A percentile compares a stretch with the other conserved stretches of the same genome.
These are phyloP conservation scores for Acinonyx jubatus DNA, from an alignment of 2,113 vertebrate species.

Conservation along the genomic window DNA sequence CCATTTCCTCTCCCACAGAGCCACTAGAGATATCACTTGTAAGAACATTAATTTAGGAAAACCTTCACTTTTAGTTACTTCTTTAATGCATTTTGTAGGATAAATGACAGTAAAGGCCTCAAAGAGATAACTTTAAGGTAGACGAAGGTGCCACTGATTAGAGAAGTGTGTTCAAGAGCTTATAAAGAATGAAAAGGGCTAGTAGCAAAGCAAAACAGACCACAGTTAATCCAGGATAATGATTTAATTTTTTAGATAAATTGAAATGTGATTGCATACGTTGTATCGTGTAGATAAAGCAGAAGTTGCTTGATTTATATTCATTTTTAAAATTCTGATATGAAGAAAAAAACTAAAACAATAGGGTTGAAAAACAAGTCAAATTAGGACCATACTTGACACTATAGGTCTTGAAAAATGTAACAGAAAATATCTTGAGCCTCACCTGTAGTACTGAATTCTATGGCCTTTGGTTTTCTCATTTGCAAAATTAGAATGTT, in stretches of 20 bases:
- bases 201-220: neutral
- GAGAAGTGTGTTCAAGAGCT: neutral
- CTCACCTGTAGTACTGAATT: neutral
- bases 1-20: neutral
- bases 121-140: neutral
- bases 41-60: neutral
- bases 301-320: neutral
- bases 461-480: neutral
- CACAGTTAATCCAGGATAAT: neutral
- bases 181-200: neutral
- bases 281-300: neutral
- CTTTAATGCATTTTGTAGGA: neutral
- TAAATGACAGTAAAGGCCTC: neutral
- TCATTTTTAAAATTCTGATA: neutral
- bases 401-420: neutral
- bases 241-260: neutral
- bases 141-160: neutral
- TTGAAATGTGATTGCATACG: neutral
- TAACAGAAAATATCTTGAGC: neutral
- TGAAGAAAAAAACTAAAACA: neutral
- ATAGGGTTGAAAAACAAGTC: neutral
- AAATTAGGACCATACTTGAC: neutral
- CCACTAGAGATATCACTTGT: neutral
- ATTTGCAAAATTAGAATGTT: neutral
- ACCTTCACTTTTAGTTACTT: neutral